These are phyloP conservation scores for Edolisoma coerulescens DNA, from an alignment of 2,113 vertebrate genomes.

Conservation along the genomic window DNA sequence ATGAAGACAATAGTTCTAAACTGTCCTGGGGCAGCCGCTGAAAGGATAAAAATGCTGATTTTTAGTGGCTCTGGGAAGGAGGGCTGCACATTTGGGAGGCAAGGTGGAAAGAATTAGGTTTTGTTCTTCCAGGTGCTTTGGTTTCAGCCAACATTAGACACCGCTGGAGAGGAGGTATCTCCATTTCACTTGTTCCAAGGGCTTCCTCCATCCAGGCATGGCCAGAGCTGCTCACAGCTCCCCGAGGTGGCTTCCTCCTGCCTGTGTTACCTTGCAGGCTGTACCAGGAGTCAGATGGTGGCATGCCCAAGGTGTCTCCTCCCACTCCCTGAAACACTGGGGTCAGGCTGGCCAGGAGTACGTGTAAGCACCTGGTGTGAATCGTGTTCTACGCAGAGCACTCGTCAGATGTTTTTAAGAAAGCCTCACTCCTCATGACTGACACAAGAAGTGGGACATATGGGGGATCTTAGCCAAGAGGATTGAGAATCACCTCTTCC, in stretches of 20 bases:
- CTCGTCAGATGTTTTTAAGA: fast-evolving
- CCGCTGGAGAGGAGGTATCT: not conserved
- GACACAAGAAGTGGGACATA: not conserved
- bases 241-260: fast-evolving
- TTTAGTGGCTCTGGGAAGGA: not conserved
- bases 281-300: not conserved
- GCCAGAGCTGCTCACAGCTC: not conserved
- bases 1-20: not conserved
- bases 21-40: not conserved
- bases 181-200: not conserved
- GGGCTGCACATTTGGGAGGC: fast-evolving
- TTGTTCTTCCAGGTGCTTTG: not conserved
- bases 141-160: not conserved
- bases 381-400: not conserved
- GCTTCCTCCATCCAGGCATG: not conserved
- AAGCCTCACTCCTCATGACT: not conserved
- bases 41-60: not conserved
- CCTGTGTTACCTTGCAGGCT: not conserved
- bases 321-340: not conserved
- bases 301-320: not conserved
- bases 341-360: not conserved
- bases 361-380: fast-evolving
- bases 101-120: not conserved
- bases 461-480: not conserved
- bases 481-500: not conserved